Evolutionary conservation across 2,113 vertebrate species (phyloP), one percentile per base, ranked within the genome.

Genomic region (Rhombomys opimus): DNA sequence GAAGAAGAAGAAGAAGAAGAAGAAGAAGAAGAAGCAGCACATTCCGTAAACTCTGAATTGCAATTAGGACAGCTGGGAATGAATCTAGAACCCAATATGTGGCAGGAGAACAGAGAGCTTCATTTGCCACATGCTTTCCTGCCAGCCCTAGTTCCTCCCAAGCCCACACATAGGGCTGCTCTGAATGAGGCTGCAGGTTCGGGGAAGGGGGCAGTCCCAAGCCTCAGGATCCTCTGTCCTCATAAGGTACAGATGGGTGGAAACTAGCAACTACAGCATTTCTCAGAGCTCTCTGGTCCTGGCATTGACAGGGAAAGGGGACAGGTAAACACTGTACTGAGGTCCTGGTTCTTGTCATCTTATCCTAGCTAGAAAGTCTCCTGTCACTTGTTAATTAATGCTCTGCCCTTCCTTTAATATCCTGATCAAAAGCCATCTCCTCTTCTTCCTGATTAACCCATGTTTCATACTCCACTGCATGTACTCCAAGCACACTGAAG

Each of bases 91-190:
- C 93, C 68, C 86, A 89, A 32, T 17, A 61, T 10, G 77, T n/a
- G 38, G 35, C 92, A 95, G 65, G 54, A 95, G 90, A 93, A 97
- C 96, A 89, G 88, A 82, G 50, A 91, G 92, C 84, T 93, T n/a
- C 70, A 0, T n/a, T 82, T n/a, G 63, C 91, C 95, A 96, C 85
- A 41, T 80, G 95, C 96, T 93, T 89, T 91, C 59, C 54, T 61
- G 18, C 7, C 2, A 0, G 61, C 50, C 73, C 54, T 30, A n/a
- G 1, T 57, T 95, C 91, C 65, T 78, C 57, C 63, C 1, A 13
- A 89, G 54, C 95, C 85, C 72, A 68, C 0, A 38, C 1, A 14
- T 23, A 77, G 54, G 25, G 61, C 35, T 68, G 89, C 89, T 84
- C 50, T 3, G 77, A 73, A 95, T 5, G 59, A 2, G 77, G 13